Conservation (phyloP, 2,888 invertebrate genomes). For the Hirtodrosophila cameraria region DNA sequence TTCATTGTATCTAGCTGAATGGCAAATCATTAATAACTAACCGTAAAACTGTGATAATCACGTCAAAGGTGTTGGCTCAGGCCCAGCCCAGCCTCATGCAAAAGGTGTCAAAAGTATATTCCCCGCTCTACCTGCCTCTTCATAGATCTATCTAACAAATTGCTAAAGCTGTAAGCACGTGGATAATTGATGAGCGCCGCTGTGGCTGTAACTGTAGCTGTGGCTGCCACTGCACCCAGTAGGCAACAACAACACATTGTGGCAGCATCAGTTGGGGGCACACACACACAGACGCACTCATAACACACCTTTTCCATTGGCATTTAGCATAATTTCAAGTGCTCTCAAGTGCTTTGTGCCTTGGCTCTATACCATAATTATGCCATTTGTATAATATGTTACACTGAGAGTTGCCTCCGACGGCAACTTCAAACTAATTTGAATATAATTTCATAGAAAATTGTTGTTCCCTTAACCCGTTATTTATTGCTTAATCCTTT, state of each 20-base stretch:
- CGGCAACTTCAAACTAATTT: conserved; percentile 76
- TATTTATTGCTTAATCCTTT: conserved; percentile 80
- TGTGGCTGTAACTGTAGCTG: conserved; percentile 39
- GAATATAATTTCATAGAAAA: conserved; percentile 78
- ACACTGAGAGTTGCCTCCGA: conserved; percentile 27
- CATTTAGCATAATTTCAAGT: conserved; percentile 74
- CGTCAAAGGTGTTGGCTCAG: conserved; percentile 60
- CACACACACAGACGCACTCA: no score
- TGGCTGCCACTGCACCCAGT: conserved; percentile 56
- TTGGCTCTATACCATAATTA: conserved; percentile 62
- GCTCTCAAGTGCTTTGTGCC: conserved; percentile 40
- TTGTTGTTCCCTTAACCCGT: conserved; percentile 26
- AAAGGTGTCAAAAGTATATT: conserved; percentile 67
- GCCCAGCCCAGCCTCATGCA: conserved; percentile 49
- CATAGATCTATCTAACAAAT: conserved; percentile 68
- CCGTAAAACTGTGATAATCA: conserved; percentile 76
- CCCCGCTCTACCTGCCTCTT: not conserved
- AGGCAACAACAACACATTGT: conserved; percentile 24
- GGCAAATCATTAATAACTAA: conserved; percentile 68
- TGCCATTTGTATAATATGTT: conserved; percentile 66
- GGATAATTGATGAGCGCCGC: conserved; percentile 70
- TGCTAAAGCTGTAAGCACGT: conserved; percentile 68
- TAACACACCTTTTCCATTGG: conserved; percentile 40
- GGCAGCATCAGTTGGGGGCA: conserved; percentile 16
- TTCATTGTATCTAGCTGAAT: conserved; percentile 47